Evolutionary conservation across 2,888 invertebrate genomes (phyloP).

Genomic region (Epistrophe eligans): DNA sequence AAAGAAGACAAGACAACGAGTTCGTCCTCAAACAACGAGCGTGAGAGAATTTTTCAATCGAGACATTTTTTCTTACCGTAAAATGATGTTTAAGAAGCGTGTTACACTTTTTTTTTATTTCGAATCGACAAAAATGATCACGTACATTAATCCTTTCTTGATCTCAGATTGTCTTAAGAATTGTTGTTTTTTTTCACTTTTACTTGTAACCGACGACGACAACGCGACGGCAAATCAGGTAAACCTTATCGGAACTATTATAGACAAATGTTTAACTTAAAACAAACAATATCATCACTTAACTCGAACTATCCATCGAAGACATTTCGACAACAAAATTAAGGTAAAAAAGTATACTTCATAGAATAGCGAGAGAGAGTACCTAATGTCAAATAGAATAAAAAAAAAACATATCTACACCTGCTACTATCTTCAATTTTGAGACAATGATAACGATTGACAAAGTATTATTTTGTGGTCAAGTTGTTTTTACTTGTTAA

Average conservation of each 20-base stretch:
- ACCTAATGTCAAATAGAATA: constrained; percentile 60
- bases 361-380: constrained; percentile 45
- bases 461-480: constrained; percentile 33
- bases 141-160: constrained; percentile 15
- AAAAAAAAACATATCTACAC: constrained; percentile 46
- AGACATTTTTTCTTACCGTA: constrained; percentile 57
- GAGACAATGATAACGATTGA: constrained; percentile 67
- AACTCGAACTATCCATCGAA: constrained; percentile 59
- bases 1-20: constrained; percentile 64
- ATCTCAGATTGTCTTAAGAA: not conserved
- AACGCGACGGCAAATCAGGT: constrained; percentile 46
- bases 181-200: not conserved
- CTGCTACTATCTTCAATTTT: constrained; percentile 72
- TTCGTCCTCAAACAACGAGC: constrained; percentile 42
- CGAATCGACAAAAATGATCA: not conserved
- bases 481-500: constrained; percentile 30
- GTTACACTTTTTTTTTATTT: constrained; percentile 11
- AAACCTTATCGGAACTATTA: constrained; percentile 47
- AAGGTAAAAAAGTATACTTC: not conserved
- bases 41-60: constrained; percentile 61
- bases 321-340: constrained; percentile 54
- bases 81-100: constrained; percentile 10
- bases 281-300: constrained; percentile 68
- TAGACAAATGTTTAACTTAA: constrained; percentile 43
- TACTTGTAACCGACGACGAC: constrained; percentile 3